Evolutionary conservation across 2,888 invertebrate species (phyloP), one percentile per base, ranked within the genome.

Genomic region (Crematogaster levior): DNA sequence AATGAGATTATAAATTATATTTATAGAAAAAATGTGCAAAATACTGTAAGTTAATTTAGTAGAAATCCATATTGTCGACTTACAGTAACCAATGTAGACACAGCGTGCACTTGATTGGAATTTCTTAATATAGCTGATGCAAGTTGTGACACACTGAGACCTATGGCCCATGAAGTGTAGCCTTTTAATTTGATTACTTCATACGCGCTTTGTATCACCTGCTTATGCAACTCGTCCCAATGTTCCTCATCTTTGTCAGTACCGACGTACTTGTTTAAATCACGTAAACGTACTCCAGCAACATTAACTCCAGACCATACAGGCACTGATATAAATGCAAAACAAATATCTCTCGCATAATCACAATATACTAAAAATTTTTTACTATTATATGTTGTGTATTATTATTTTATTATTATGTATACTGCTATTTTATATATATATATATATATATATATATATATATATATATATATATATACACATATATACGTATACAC

Each of bases 221-320:
- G 96, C 84, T 96, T 96, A 95, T 99, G 98, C 12, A 98, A 94
- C 56, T 97, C 96, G 83, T 95, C 95, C 97, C 98, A 98, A 85
- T 97, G 96, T 93, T 98, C 98, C 0, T 96, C 95, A 94, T 98
- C 98, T 0, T 95, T 95, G 0, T 96, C 95, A 0, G 96, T 96
- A 53, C 98, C 98, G 80, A 98, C 95, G 60, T 95, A 95, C 27
- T 97, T 97, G 93, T 98, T 97, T 46, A 98, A 92, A 89, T 98
- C 98, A 87, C 96, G 96, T 81, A 98, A 95, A 4, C 97, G 96
- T 0, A 98, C 98, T 9, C 98, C 99, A 9, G 98, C 98, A 61
- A 99, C 96, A 94, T 98, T 98, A 30, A 98, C 98, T 15, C 98
- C 98, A 1, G 98, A 98, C 98, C 98, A 99, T 0, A 99, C 97